These are phyloP conservation scores for Sebastes reedi DNA, from an alignment of 2,797 vertebrate species.

Conservation along the genomic window DNA sequence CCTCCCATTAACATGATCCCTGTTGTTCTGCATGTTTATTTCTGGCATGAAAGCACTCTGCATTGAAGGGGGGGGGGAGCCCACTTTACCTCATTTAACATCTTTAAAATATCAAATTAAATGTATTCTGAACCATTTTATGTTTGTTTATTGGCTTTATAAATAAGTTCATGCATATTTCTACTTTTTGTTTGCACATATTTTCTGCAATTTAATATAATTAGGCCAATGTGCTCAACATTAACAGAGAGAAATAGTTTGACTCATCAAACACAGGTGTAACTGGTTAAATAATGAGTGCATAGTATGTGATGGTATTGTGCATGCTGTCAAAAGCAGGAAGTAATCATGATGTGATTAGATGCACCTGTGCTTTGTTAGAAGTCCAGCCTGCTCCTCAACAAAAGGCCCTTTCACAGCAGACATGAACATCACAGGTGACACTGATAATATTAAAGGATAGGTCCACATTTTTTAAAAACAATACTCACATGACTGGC, in stretches of 20 bases:
- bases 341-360: not conserved
- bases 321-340: not conserved
- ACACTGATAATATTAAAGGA: too few species aligned
- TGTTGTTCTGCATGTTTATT: not conserved
- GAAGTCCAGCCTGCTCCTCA: not conserved
- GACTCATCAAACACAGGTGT: not conserved
- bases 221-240: not conserved
- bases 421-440: not conserved
- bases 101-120: not conserved
- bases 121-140: not conserved
- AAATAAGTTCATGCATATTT: not conserved
- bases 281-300: not conserved
- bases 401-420: not conserved
- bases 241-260: not conserved
- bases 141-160: not conserved
- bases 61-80: not conserved
- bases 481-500: too few species aligned
- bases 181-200: not conserved
- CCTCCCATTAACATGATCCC: conserved; percentile 53
- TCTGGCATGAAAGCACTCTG: not conserved
- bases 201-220: not conserved
- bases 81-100: not conserved
- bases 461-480: too few species aligned
- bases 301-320: not conserved
- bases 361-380: not conserved